Base-by-base conservation (phyloP, 2,113 vertebrate genomes). In the Ciconia stormi region DNA sequence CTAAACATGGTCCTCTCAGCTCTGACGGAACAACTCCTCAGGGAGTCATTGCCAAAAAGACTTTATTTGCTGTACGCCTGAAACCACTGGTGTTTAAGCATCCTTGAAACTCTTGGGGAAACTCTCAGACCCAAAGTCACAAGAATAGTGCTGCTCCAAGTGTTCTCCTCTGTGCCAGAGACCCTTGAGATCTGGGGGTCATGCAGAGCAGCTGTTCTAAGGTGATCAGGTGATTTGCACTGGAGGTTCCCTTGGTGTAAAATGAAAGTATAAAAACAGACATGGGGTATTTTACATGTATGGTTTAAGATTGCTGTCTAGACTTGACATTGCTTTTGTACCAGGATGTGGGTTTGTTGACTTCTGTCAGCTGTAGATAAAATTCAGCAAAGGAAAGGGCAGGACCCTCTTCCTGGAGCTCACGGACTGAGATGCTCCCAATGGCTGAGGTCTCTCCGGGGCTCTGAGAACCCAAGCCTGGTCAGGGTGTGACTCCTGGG, bases 211-310 rank as follows among this genome's bases (percentile, higher is more conserved):
- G 83, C 53, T 66, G 34, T 30, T 58, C 10, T 11, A 47, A 65
- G 80, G 23, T 34, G 59, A 36, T 16, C 8, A 32, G 47, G 30
- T 69, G 53, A 38, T 18, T 91, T 59, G 23, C 44, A 21, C 34
- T 44, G 36, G 36, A 30, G 46, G 13, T 26, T 59, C n/a, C 58
- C 40, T 30, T 20, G 44, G 23, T 72, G 14, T 73, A 44, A 95
- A 73, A 29, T 21, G 23, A 27, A 80, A 78, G 11, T 34, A 38
- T 10, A 32, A 56, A 56, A 5, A 5, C 38, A 25, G 22, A 13
- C 29, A 5, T 0, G 7, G 10, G 82, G 19, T 27, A 13, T 56
- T 42, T 80, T 15, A n/a, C 12, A 15, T 10, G 10, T 1, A 0
- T 4, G 10, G 4, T 8, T 71, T 58, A 40, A 74, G 66, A 26